Conservation (phyloP, 2,113 vertebrate genomes). For the Procavia capensis region DNA sequence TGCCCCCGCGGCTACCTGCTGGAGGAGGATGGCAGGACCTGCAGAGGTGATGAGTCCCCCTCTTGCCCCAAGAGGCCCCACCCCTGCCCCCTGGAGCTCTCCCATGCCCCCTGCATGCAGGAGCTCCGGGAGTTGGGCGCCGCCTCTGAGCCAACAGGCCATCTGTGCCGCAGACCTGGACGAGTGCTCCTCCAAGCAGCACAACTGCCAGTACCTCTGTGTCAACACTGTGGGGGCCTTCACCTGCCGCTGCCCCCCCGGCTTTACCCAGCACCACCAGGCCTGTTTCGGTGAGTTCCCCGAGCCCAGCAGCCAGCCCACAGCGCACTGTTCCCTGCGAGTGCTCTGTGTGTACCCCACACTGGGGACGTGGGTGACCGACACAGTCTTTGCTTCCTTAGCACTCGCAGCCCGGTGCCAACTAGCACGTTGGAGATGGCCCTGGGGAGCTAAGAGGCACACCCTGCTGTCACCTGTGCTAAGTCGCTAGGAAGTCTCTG, state of each 20-base stretch:
- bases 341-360: fast-evolving
- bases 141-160: not conserved
- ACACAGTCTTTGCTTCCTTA: not conserved
- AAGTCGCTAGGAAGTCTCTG: not conserved
- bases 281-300: conserved; percentile 93
- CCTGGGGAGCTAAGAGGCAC: not conserved
- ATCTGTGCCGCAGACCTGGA: conserved; percentile 90
- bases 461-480: not conserved
- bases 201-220: conserved; percentile 98
- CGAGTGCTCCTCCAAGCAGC: conserved; percentile 95
- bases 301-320: fast-evolving
- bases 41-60: conserved; percentile 90
- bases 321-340: too few relatives aligned
- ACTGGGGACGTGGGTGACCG: fast-evolving
- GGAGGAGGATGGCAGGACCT: conserved; percentile 95
- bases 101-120: not conserved
- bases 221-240: conserved; percentile 95
- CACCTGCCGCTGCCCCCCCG: conserved; percentile 94
- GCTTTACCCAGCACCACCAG: conserved; percentile 95
- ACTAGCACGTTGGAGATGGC: not conserved
- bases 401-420: not conserved
- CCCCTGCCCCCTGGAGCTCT: not conserved
- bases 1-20: conserved; percentile 95
- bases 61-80: fast-evolving
- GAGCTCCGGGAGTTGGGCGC: not conserved